Evolutionary conservation across 2,113 vertebrate genomes (phyloP).

Genomic region (Oplegnathus fasciatus): DNA sequence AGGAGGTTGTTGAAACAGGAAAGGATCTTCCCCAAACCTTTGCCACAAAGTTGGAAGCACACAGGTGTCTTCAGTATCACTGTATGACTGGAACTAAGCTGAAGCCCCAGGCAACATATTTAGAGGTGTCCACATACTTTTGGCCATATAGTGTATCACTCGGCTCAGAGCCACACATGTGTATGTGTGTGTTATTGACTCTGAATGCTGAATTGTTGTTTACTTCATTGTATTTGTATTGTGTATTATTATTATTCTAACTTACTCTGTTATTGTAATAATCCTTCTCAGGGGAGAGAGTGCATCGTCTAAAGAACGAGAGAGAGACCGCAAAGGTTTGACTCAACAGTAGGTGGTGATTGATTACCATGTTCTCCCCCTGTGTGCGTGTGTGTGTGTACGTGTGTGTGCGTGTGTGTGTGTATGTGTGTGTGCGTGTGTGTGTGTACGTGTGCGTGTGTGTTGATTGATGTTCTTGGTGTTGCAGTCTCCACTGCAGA

Average conservation of each 20-base stretch:
- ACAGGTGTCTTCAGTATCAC: no score
- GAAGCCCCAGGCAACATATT: no score
- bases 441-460: conserved; percentile 5
- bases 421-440: conserved; percentile 4
- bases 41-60: no score
- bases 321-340: conserved; percentile 9
- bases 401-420: not conserved
- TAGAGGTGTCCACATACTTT: no score
- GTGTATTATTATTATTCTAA: not conserved
- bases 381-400: conserved; percentile 7
- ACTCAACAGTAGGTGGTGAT: not conserved
- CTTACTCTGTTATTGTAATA: no score
- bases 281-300: not conserved
- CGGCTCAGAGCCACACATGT: no score
- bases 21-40: no score
- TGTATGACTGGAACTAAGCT: no score
- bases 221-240: not conserved
- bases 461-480: no score
- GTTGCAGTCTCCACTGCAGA: conserved; percentile 68
- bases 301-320: not conserved
- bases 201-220: not conserved
- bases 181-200: no score
- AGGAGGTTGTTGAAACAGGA: no score
- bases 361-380: conserved; percentile 2
- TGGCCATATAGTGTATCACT: no score